Evolutionary conservation across 2,888 invertebrate genomes (phyloP).

Genomic region (Mactromeris polynyma): DNA sequence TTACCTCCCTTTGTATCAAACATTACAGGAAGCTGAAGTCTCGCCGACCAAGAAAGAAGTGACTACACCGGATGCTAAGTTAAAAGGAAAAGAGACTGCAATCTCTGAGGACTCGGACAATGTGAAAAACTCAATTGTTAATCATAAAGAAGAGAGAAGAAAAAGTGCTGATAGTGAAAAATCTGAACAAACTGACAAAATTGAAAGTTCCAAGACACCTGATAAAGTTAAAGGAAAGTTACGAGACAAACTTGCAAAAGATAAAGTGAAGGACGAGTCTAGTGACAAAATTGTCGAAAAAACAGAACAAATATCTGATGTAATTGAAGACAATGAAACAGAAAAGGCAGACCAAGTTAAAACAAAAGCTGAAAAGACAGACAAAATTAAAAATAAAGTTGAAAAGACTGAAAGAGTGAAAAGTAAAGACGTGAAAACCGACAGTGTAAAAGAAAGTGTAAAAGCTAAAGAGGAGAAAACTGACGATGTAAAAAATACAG

Average conservation of each 20-base stretch:
- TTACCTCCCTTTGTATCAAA: background rate
- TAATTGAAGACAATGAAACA: background rate
- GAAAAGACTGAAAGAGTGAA: constrained; percentile 22
- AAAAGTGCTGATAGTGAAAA: constrained; percentile 45
- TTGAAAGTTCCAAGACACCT: constrained; percentile 31
- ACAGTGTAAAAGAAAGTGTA: background rate
- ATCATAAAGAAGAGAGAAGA: constrained; percentile 44
- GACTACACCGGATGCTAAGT: constrained; percentile 17
- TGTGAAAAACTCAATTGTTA: background rate
- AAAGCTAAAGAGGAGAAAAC: background rate
- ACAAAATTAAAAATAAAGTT: constrained; percentile 8
- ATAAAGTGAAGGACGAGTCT: constrained; percentile 51
- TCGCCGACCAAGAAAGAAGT: constrained; percentile 41
- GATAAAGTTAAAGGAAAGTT: constrained; percentile 61
- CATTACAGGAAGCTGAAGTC: constrained; percentile 35
- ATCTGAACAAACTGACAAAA: constrained; percentile 31
- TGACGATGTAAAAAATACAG: background rate
- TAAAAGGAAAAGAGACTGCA: constrained; percentile 20
- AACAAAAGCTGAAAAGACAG: constrained; percentile 28
- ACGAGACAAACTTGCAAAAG: constrained; percentile 46
- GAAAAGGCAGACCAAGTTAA: background rate
- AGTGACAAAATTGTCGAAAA: constrained; percentile 19
- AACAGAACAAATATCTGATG: constrained; percentile 20
- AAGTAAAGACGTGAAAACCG: constrained; percentile 19
- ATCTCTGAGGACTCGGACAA: background rate